A percentile compares a stretch with the other conserved stretches of the same genome.
Conservation (phyloP, 2,113 vertebrate species). For the Pelodiscus sinensis region DNA sequence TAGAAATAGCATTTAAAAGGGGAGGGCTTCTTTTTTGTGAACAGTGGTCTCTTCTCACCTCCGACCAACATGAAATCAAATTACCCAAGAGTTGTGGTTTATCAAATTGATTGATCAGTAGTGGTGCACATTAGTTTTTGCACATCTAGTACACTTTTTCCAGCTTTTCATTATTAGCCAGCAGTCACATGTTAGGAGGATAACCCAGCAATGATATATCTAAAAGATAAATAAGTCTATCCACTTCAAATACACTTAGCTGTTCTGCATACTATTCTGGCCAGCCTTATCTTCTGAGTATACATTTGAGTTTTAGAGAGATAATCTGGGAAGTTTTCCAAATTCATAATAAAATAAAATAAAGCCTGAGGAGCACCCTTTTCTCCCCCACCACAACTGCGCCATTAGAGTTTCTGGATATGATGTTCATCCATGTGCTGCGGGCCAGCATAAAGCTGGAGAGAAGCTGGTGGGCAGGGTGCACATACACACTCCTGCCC, state of each 20-base stretch:
- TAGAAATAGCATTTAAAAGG: slow-evolving; percentile 29
- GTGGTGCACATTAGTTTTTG: neutral
- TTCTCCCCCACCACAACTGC: neutral
- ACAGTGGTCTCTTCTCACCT: neutral
- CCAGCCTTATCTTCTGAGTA: neutral
- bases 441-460: neutral
- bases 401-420: neutral
- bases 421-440: neutral
- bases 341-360: neutral
- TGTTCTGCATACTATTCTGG: neutral
- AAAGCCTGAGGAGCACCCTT: neutral
- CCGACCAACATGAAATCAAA: neutral
- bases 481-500: no score
- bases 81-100: slow-evolving; percentile 15
- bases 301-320: neutral
- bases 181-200: neutral
- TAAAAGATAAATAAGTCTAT: neutral
- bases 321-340: neutral
- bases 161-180: neutral
- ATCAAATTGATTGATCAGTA: slow-evolving; percentile 8
- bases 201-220: neutral
- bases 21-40: neutral
- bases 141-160: slow-evolving; percentile 8
- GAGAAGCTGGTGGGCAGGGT: no score
- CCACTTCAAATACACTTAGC: neutral